Base-by-base conservation (phyloP, 2,888 invertebrate genomes). In the Pterostichus niger region DNA sequence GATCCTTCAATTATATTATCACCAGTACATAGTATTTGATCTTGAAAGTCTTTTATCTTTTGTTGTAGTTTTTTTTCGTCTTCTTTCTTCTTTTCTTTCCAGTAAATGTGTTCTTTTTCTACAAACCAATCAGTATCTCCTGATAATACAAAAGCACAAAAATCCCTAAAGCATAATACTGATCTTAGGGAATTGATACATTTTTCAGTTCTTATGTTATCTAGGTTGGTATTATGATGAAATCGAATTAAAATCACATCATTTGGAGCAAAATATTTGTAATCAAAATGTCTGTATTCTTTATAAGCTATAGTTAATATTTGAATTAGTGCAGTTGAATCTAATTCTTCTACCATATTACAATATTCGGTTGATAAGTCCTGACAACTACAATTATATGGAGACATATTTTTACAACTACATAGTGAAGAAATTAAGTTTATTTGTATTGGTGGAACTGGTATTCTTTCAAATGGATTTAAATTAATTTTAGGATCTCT, bases 181-280 rank as follows among this genome's bases (percentile, higher is more conserved):
- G 71, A 46, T 52, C 52, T 35, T n/a, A 80, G 6, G 6, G 80
- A 44, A 13, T 49, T 71, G 2, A 52, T 35, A 46, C 56, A 71
- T n/a, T 40, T 35, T 33, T 54, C 11, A 10, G 17, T 52, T 52
- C 33, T 40, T 0, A 71, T 35, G 4, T 59, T 49, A 35, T 56
- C 24, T 5, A 49, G 10, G 24, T 80, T 68, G 17, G 46, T 80
- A 35, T 80, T 52, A 13, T 80, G 40, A 17, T 80, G 80, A 52
- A 80, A 80, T 33, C 80, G 49, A 0, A 80, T 13, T 17, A 80
- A 71, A 15, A 80, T 10, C 0, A 71, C 71, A 33, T 80, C 80
- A 33, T 68, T 44, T n/a, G 80, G 64, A n/a, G 49, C 68, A 31
- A 80, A 80, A 40, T 80, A 80, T 71, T 80, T 80, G 15, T 80